Evolutionary conservation across 1,140 invertebrate genomes (phyloP), one percentile per base, ranked within the genome.

Genomic region (Habropoda laboriosa): DNA sequence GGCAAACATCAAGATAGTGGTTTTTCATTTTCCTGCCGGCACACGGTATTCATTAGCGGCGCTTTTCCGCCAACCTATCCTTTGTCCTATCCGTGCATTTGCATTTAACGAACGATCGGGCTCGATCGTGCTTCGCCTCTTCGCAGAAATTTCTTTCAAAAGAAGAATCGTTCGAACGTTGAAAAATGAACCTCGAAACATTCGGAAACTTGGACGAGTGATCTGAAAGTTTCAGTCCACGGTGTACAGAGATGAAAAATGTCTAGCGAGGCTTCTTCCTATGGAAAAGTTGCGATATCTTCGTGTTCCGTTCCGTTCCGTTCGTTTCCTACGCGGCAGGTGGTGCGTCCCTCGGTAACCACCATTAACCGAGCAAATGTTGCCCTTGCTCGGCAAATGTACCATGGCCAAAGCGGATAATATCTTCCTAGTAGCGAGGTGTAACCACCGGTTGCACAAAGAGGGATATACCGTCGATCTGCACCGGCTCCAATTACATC

Each of bases 361-460:
- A 58, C 51, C 66, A 83, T 81, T 82, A 81, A 45, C 35, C 49
- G 45, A 30, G 55, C 55, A 63, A 78, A 71, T 61, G 58, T 38
- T 81, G 79, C 79, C 73, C 73, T 72, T 77, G 79, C 58, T 8
- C n/a, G 40, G 13, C 35, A 27, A 47, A 66, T 78, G n/a, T n/a
- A 49, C 42, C 73, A 74, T 47, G 35, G 40, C 27, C 38, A 58
- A 77, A n/a, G 32, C 53, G 78, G 83, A 86, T 87, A 84, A 87
- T 87, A 86, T 81, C 72, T 87, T 86, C 82, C 79, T 86, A 84
- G 86, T 80, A 86, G 82, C 81, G 79, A 86, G 80, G 70, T 74
- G 60, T 86, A 87, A 87, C 79, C 75, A 85, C 70, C 67, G 80
- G 85, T 85, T 86, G 66, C 68, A 64, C 47, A 71, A 66, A 79